phyloP scores from a whole-genome alignment of 1,140 invertebrate species.

The Drosophila sturtevanti region DNA sequence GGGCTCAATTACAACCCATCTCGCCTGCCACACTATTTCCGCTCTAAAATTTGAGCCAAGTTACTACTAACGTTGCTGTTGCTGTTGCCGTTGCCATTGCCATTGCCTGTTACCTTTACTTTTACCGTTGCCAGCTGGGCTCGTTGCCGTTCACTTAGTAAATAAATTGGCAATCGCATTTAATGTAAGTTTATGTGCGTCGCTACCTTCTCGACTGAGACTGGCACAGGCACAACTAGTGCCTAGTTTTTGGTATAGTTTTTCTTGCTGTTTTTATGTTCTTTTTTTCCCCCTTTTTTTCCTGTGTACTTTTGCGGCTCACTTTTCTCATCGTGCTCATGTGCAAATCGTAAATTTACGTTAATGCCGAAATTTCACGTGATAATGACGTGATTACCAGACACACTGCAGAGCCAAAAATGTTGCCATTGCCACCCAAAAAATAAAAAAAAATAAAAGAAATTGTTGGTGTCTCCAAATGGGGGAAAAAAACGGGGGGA shows the following conservation, averaged over 20 bases:
- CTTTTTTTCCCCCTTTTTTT: slow-evolving; percentile 15
- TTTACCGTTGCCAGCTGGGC: slow-evolving; percentile 57
- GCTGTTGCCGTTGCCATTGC: slow-evolving; percentile 9
- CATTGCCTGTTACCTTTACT: slow-evolving; percentile 6
- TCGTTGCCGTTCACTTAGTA: slow-evolving; percentile 71
- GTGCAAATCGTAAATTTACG: slow-evolving; percentile 80
- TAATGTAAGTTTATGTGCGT: slow-evolving; percentile 81
- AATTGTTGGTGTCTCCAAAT: not conserved
- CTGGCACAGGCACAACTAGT: slow-evolving; percentile 2
- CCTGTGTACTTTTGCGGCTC: slow-evolving; percentile 20
- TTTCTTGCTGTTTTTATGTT: slow-evolving; percentile 21
- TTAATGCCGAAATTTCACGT: slow-evolving; percentile 82
- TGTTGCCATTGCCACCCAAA: slow-evolving; percentile 12
- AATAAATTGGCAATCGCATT: slow-evolving; percentile 81
- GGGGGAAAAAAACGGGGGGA: not conserved
- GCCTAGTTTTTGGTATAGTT: slow-evolving; percentile 17
- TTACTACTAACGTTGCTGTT: too few species aligned
- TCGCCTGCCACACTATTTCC: slow-evolving; percentile 71
- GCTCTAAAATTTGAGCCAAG: slow-evolving; percentile 78
- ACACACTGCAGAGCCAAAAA: slow-evolving; percentile 36
- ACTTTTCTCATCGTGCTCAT: slow-evolving; percentile 61
- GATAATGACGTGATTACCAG: slow-evolving; percentile 82
- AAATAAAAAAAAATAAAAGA: not conserved
- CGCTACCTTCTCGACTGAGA: slow-evolving; percentile 49
- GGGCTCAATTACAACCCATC: slow-evolving; percentile 68